Evolutionary conservation across 2,797 vertebrate species (phyloP).

Genomic region (Anomalospiza imberbis): DNA sequence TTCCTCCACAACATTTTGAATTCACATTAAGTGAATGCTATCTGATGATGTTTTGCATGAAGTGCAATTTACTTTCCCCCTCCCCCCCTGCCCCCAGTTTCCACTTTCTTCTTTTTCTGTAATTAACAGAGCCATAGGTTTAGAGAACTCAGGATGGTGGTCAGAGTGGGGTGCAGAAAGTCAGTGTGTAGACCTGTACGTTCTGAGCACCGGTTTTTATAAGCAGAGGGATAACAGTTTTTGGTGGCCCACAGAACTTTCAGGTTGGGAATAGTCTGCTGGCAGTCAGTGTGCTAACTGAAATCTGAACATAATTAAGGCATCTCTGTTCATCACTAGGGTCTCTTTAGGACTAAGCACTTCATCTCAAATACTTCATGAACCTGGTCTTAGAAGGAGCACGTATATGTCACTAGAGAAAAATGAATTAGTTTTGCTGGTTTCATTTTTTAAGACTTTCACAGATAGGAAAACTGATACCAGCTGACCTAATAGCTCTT

Average conservation of each 20-base stretch:
- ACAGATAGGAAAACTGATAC: background rate
- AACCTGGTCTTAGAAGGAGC: background rate
- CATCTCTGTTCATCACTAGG: background rate
- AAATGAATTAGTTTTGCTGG: background rate
- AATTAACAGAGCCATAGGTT: background rate
- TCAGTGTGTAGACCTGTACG: rapidly evolving
- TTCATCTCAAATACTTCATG: background rate
- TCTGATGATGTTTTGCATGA: background rate
- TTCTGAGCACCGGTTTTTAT: background rate
- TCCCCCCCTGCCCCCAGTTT: too few relatives aligned
- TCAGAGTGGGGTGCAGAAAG: background rate
- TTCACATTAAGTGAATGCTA: background rate
- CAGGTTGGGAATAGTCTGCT: background rate
- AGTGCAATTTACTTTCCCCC: background rate
- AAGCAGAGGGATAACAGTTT: background rate
- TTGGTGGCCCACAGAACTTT: background rate
- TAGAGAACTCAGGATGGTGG: background rate
- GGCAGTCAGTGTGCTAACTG: background rate
- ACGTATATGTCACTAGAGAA: background rate
- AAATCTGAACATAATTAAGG: background rate
- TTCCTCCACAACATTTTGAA: background rate
- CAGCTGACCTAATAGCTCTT: background rate
- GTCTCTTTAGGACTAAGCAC: background rate
- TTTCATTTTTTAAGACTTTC: background rate
- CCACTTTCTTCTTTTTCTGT: background rate